phyloP scores from a whole-genome alignment of 2,113 vertebrate genomes.

The Stigmatopora argus region DNA sequence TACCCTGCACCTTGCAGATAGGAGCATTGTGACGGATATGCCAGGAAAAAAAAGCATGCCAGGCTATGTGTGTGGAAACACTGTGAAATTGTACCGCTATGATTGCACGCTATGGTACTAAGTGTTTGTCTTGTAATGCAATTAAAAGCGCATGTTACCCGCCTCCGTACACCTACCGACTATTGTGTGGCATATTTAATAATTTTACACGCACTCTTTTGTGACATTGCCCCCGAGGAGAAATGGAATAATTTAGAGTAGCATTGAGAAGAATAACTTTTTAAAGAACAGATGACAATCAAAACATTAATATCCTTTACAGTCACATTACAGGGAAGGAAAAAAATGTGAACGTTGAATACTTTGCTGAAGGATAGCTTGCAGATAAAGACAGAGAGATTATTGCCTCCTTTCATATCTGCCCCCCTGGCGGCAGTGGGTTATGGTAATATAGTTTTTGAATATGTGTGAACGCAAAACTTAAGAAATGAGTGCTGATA shows the following conservation, averaged over 20 bases:
- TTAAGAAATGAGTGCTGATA: conserved; percentile 76
- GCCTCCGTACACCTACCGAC: conserved; percentile 64
- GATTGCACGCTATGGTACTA: conserved; percentile 72
- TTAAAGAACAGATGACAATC: conserved; percentile 67
- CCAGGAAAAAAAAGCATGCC: conserved; percentile 57
- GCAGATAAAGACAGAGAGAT: conserved; percentile 72
- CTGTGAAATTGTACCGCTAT: conserved; percentile 71
- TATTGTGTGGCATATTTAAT: conserved; percentile 70
- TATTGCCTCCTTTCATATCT: conserved; percentile 72
- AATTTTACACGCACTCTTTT: conserved; percentile 70
- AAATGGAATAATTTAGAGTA: conserved; percentile 68
- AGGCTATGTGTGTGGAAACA: conserved; percentile 58
- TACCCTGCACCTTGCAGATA: conserved; percentile 78
- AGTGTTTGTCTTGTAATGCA: conserved; percentile 80
- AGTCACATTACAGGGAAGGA: conserved; percentile 48
- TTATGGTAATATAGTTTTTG: conserved; percentile 72
- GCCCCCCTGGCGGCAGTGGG: conserved; percentile 62
- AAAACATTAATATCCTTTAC: conserved; percentile 76
- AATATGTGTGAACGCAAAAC: conserved; percentile 74
- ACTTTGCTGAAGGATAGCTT: conserved; percentile 74
- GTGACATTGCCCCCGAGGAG: conserved; percentile 68
- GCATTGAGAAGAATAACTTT: conserved; percentile 70
- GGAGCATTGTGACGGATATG: conserved; percentile 72
- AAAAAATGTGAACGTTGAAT: conserved; percentile 47
- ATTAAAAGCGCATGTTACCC: conserved; percentile 75